Base-by-base conservation (phyloP, 1,140 invertebrate species). In the Drosophila simulans region DNA sequence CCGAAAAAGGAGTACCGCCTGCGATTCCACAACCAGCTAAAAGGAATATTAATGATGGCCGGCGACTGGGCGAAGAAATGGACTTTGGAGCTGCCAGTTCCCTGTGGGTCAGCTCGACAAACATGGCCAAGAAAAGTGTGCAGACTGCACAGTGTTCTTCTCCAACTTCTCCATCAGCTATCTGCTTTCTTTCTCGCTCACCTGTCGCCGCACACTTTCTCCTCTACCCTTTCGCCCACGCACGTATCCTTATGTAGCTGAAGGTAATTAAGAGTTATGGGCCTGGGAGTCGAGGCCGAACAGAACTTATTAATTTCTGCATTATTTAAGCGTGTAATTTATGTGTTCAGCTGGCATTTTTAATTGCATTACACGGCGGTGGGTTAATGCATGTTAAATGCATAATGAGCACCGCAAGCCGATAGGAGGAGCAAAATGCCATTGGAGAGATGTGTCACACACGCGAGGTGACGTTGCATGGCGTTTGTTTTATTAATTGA, bases 381-480 rank as follows among this genome's bases (percentile, higher is more conserved):
- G 43, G 84, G 80, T 89, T 89, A 89, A 89, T 89, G 84, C 84
- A 89, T 89, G 85, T 89, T 89, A 89, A 89, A 89, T 89, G 80
- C 77, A 68, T 76, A 88, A 80, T 65, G 56, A 65, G 68, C 59
- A 27, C 46, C 37, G 43, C 45, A 22, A 31, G 31, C 34, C 15
- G 42, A 46, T n/a, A 2, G 48, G 37, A 13, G 8, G 10, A 35
- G 45, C 17, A 45, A 8, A 12, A 34, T 31, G 35, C 13, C 1
- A 43, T 5, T 25, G 49, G 46, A 37, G 39, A 55, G 59, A 55
- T 56, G 35, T 80, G 74, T 46, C 81, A 83, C 81, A 83, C 73
- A 69, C 72, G 81, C 72, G 81, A 51, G 70, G 64, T 54, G 51
- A 76, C 66, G 69, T 76, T 59, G 59, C 81, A 59, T 72, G 83